These are phyloP conservation scores for Agriopis leucophaearia DNA, from an alignment of 2,888 invertebrate genomes.

Conservation along the genomic window DNA sequence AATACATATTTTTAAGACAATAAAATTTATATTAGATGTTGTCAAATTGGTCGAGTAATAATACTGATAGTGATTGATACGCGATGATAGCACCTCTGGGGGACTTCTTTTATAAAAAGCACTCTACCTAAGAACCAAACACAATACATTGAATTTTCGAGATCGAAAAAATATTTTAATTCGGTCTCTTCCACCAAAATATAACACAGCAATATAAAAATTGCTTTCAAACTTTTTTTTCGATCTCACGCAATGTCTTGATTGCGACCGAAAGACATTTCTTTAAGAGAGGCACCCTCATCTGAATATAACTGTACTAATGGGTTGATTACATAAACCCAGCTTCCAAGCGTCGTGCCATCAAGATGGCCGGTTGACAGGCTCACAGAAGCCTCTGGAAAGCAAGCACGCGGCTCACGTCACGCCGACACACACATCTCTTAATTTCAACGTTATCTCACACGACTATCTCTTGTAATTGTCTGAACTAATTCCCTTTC, in stretches of 20 bases:
- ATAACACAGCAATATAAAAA: not conserved
- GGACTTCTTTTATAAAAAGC: too few species aligned
- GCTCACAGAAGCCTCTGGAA: constrained; percentile 45
- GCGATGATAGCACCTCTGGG: too few species aligned
- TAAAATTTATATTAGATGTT: too few species aligned
- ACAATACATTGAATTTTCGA: too few species aligned
- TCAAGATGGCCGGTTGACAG: constrained; percentile 50
- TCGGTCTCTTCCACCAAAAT: too few species aligned
- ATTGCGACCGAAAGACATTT: not conserved
- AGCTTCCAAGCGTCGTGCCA: constrained; percentile 43
- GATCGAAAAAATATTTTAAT: too few species aligned
- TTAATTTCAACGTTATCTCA: constrained; percentile 76
- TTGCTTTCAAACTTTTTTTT: not conserved
- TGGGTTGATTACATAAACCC: constrained; percentile 31
- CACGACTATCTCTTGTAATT: constrained; percentile 76
- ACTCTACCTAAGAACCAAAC: too few species aligned
- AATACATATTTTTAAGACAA: too few species aligned
- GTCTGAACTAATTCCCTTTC: constrained; percentile 67
- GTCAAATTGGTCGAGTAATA: too few species aligned
- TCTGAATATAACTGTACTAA: constrained; percentile 21
- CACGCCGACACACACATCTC: constrained; percentile 70
- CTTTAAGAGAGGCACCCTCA: constrained; percentile 9
- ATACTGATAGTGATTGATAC: too few species aligned
- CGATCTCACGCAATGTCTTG: not conserved
- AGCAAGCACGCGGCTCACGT: constrained; percentile 56